Conservation (phyloP, 35 echinoderm and acorn worm species). For the Heliocidaris tuberculata region DNA sequence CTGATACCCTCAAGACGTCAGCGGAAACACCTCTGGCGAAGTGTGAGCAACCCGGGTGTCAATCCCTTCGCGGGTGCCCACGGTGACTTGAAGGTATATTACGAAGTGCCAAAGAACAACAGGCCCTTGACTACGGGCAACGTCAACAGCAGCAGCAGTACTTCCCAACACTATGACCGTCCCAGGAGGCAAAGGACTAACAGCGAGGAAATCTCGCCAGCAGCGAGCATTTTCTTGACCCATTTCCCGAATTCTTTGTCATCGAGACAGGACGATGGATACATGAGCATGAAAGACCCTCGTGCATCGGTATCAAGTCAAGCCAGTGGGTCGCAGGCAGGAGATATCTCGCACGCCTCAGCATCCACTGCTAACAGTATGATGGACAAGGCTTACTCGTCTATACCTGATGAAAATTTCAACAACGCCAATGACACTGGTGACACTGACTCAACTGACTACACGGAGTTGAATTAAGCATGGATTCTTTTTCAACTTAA, state of each 20-base stretch:
- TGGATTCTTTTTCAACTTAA: neutral
- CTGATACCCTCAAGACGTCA: constrained; percentile 36
- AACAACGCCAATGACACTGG: constrained; percentile 61
- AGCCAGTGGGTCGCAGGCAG: constrained; percentile 49
- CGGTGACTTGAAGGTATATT: constrained; percentile 63
- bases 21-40: constrained; percentile 52
- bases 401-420: constrained; percentile 45
- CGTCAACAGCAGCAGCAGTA: neutral
- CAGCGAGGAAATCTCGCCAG: constrained; percentile 60
- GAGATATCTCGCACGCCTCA: constrained; percentile 39
- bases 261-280: constrained; percentile 76
- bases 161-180: constrained; percentile 61
- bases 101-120: constrained; percentile 73
- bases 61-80: constrained; percentile 44
- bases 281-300: constrained; percentile 93
- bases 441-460: constrained; percentile 82
- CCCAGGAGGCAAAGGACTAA: constrained; percentile 73
- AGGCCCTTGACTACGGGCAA: constrained; percentile 42
- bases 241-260: constrained; percentile 56
- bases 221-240: constrained; percentile 54
- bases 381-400: constrained; percentile 42
- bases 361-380: constrained; percentile 25
- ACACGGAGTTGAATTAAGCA: constrained; percentile 75
- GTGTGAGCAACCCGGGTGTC: constrained; percentile 75
- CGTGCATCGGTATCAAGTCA: constrained; percentile 69